Base-by-base conservation (phyloP, 2,797 vertebrate species). In the Zalophus californianus region DNA sequence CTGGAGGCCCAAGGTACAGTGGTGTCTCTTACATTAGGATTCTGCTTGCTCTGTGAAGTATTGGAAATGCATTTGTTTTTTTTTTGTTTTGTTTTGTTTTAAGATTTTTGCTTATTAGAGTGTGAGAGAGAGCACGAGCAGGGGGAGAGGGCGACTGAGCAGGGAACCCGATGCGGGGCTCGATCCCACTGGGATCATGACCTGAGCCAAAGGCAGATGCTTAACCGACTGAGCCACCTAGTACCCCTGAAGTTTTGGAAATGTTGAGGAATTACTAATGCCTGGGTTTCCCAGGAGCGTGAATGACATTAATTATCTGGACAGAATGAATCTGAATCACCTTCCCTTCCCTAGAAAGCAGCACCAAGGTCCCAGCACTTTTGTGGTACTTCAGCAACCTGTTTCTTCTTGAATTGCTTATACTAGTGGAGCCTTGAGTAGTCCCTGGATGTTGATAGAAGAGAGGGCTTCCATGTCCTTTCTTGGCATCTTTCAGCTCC, bases 1-100 rank as follows among this genome's bases (percentile, higher is more conserved):
- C 99, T 99, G 85, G 99, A 99, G 89, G 99, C 99, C 11, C 99
- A 99, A 99, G 99, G 99, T 99, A 98, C 86, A 35, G 25, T 62
- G 18, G 20, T 92, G 50, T 56, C 54, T 62, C 58, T 6, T 0
- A 18, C 32, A 35, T 60, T 66, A 78, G 18, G 15, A 52, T 70
- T 83, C 58, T 83, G 38, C 14, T 96, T n/a, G 18, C 14, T 86
- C 5, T 12, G 0, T 56, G 41, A n/a, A 52, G 7, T 86, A 29
- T 88, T 64, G 52, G 35, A 90, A n/a, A 16, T 66, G 32, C 15
- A 6, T 29, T 62, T 62, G n/a, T 62, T 60, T 25, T 29, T 15
- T 54, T 54, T 54, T 54, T 15, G 2, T 38, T 38, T 38, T 38
- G 2, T 38, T 64, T 64, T 16, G 1, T 50, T 50, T 50, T 44